Base-by-base conservation (phyloP, 1,140 invertebrate species). In the Belonocnema kinseyi region DNA sequence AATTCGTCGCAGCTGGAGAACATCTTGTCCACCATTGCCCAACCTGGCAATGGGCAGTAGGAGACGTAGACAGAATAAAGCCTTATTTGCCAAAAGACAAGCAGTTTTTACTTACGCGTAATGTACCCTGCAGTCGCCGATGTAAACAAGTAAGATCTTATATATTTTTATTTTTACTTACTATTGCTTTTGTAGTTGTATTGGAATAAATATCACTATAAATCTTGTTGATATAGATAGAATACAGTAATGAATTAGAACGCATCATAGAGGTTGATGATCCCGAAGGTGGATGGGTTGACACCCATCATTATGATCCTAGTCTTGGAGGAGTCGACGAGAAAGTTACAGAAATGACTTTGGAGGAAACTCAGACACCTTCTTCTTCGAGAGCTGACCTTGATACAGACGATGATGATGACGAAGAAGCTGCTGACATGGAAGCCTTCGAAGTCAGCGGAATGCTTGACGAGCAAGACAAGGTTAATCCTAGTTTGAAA, bases 21-120 rank as follows among this genome's bases (percentile, higher is more conserved):
- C 98, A 99, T 90, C 91, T 99, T 21, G 98, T 99, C 0, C 98
- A 99, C 92, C 98, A 99, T 90, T 99, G 98, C 91, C 99, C 99
- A 0, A 99, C 99, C 1, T 99, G 99, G 99, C 97, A 99, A 86
- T 99, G 99, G 99, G 95, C 97, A 4, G 93, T 94, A 26, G 98
- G 97, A 0, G 98, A 99, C 89, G 96, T 98, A 85, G 92, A 94
- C 11, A 96, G 96, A 92, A 92, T 94, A 14, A 96, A 98, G 88
- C 91, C 95, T 6, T 99, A 99, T 92, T 93, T 99, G 76, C 98
- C 98, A 12, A 94, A 95, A 86, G 96, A 99, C 83, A 99, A 99
- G 92, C 99, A 99, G 90, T 99, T 99, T 92, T 94, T 99, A 53
- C 95, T 99, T 19, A 99, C 99, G 7, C 95, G 96, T 82, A 99